Percentiles rank a stretch among this genome's conserved stretches.
These are phyloP conservation scores for Camelus bactrianus DNA, from an alignment of 2,113 vertebrate genomes.

Conservation along the genomic window DNA sequence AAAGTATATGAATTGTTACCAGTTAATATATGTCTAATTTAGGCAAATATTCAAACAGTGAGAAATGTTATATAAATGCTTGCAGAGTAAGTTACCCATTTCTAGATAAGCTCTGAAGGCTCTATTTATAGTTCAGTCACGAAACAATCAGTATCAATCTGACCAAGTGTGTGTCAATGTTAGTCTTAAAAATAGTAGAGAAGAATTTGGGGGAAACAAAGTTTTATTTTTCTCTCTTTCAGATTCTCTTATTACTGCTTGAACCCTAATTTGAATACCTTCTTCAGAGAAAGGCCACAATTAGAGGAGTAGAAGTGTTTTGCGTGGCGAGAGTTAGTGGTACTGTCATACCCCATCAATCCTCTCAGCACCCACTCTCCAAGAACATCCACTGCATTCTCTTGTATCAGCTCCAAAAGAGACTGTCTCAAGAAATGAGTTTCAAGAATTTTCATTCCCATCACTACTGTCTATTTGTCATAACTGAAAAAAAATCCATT, in stretches of 20 bases:
- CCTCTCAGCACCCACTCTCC: background rate
- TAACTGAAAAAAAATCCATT: constrained; percentile 56
- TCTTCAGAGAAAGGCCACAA: constrained; percentile 38
- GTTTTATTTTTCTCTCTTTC: constrained; percentile 46
- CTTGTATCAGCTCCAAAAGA: constrained; percentile 16
- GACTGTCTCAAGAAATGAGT: constrained; percentile 4
- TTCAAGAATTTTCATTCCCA: constrained; percentile 47
- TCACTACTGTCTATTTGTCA: constrained; percentile 33
- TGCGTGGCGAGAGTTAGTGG: background rate
- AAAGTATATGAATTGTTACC: constrained; percentile 8
- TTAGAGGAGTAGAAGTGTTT: background rate
- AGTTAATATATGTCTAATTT: constrained; percentile 14
- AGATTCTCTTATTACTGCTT: constrained; percentile 8
- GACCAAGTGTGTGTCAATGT: constrained; percentile 4
- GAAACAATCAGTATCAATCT: background rate
- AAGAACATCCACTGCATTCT: background rate
- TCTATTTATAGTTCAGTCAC: background rate
- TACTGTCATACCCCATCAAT: background rate
- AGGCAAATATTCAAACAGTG: constrained; percentile 24
- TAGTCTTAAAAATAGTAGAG: background rate
- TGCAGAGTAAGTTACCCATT: background rate
- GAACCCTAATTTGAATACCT: constrained; percentile 36
- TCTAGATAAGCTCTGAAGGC: background rate
- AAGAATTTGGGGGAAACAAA: constrained; percentile 1
- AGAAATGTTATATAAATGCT: background rate